phyloP scores from a whole-genome alignment of 1,140 invertebrate genomes.

The Drosophila hydei region DNA sequence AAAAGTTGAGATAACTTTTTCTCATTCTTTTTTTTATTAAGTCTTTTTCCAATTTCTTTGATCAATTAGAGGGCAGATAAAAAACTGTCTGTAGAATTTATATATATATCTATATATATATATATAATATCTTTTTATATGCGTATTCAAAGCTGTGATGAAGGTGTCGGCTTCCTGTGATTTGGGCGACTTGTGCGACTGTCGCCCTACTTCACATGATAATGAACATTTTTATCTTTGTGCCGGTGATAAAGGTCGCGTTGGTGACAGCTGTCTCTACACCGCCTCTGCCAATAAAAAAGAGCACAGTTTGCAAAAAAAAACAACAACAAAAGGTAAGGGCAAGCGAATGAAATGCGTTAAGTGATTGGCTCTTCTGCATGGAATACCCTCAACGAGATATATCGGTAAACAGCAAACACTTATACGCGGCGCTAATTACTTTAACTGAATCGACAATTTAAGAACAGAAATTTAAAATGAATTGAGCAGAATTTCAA shows the following conservation, averaged over 20 bases:
- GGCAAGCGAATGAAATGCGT: neutral
- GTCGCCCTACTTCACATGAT: constrained; percentile 42
- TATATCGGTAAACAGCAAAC: neutral
- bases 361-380: neutral
- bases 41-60: constrained; percentile 48
- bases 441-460: neutral
- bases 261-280: constrained; percentile 66
- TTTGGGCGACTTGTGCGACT: neutral
- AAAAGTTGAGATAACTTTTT: constrained; percentile 64
- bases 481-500: too few relatives aligned
- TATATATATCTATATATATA: neutral
- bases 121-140: constrained; percentile 2
- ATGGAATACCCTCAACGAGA: neutral
- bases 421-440: neutral
- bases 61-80: constrained; percentile 59
- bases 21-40: constrained; percentile 4
- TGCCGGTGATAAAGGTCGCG: constrained; percentile 64
- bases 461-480: neutral
- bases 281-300: constrained; percentile 53
- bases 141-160: neutral
- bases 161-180: neutral
- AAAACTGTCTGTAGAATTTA: constrained; percentile 3
- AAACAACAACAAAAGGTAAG: constrained; percentile 11
- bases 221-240: constrained; percentile 60
- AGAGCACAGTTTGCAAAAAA: constrained; percentile 48